Evolutionary conservation across 2,797 vertebrate genomes (phyloP), one percentile per base, ranked within the genome.

Genomic region (Crenuchus spilurus): DNA sequence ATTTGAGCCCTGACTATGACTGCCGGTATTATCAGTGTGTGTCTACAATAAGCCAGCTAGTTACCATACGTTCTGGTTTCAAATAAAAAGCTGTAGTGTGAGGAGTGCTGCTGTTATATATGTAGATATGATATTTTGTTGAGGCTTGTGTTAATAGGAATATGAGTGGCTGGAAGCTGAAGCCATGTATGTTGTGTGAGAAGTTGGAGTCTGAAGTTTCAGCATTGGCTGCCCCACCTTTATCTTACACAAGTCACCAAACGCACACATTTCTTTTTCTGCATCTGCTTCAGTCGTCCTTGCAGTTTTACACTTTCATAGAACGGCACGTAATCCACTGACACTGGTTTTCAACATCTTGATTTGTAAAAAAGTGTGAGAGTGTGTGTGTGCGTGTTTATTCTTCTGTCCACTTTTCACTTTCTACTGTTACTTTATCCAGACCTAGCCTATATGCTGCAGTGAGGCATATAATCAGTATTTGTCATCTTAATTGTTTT

Each of bases 391-490:
- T 71, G 5, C 60, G 39, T 49, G 4, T 61, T 24, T 58, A 1
- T 31, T 48, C 22, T 71, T 51, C 16, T 48, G 62, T 22, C 28
- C 54, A 49, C 42, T 37, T 51, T 60, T 61, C 67, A 35, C 42
- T 16, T 35, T 65, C 28, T 65, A 60, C 54, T 58, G 22, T 51
- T 65, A 71, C 61, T 54, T 67, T 41, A 66, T 41, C 26, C 24
- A 42, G 16, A 62, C n/a, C 10, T 68, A 70, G 62, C 35, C 28
- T 61, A 16, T 74, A 55, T 41, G 54, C 60, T 68, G 35, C 57
- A 31, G 54, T 70, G 33, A 76, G 18, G 33, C 58, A 33, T 68
- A 28, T 58, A 68, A 68, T 71, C 79, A 68, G 75, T 77, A 63
- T 80, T 79, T 33, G 13, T 30, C 48, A 51, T 63, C 60, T 57